Base-by-base conservation (phyloP, 1,140 invertebrate genomes). In the Drosophila asahinai region DNA sequence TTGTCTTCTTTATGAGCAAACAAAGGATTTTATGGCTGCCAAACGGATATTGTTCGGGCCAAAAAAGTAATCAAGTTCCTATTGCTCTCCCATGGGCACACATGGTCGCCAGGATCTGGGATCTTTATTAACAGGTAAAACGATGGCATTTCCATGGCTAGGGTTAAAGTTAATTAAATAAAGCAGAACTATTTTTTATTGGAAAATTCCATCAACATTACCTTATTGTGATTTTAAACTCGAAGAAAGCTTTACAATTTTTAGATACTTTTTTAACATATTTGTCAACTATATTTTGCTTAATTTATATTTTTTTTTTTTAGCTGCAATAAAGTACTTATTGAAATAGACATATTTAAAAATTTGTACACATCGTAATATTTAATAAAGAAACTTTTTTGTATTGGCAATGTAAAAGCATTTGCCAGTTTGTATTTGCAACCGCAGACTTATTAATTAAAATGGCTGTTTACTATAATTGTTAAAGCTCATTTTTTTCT, bases 1-100 rank as follows among this genome's bases (percentile, higher is more conserved):
- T 89, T 77, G 84, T 78, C 68, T 89, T 87, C 64, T 89, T 77
- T 77, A 48, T 60, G 25, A 36, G 51, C 55, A 73, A 73, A 61
- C 54, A 72, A 59, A 27, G n/a, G 27, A 43, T 67, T 72, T 73
- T 60, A 59, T 60, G 36, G 42, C 54, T 51, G n/a, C 25, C 40
- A n/a, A 57, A 48, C n/a, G 33, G 19, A 57, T 70, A 43, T 49
- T 40, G 51, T 49, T 70, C 9, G 27, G 19, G 15, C 14, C 45
- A 36, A 72, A 42, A 67, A 68, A 38, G 49, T 55, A 71, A 71
- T 71, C 49, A 71, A 71, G 38, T 71, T 27, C 8, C 52, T 1
- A 36, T 9, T 14, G 19, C 19, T 57, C 19, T 36, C 5, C n/a
- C 12, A 5, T 11, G 14, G 11, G 47, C 36, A 36, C 36, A 52